Percentiles rank a stretch among this genome's conserved stretches.
These are phyloP conservation scores for Cephus pygmeus DNA, from an alignment of 2,888 invertebrate species.

Conservation along the genomic window DNA sequence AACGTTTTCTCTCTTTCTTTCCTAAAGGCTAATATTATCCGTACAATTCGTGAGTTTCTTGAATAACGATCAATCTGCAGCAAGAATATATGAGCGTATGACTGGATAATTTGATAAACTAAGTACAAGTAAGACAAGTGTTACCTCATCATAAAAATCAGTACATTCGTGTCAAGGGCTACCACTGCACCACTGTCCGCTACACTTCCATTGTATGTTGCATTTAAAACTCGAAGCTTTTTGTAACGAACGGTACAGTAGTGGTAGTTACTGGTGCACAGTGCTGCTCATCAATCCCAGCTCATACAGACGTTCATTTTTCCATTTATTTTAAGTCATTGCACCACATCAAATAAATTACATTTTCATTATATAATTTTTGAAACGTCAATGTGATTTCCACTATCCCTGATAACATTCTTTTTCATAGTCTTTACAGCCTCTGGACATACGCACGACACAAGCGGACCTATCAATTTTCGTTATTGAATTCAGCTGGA, in stretches of 20 bases:
- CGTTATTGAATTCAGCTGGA: neutral
- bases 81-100: conserved; percentile 65
- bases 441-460: neutral
- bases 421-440: neutral
- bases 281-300: conserved; percentile 63
- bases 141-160: conserved; percentile 66
- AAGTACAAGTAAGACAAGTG: conserved; percentile 68
- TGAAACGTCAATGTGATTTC: conserved; percentile 21
- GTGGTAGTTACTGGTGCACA: conserved; percentile 49
- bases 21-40: conserved; percentile 52
- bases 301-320: conserved; percentile 65
- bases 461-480: neutral
- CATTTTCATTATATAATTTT: conserved; percentile 65
- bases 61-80: conserved; percentile 55
- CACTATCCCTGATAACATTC: conserved; percentile 20
- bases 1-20: conserved; percentile 46
- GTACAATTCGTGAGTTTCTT: conserved; percentile 46
- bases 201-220: conserved; percentile 58
- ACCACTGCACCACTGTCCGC: conserved; percentile 49
- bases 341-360: conserved; percentile 68
- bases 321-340: conserved; percentile 67
- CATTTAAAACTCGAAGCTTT: conserved; percentile 49
- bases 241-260: conserved; percentile 40
- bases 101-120: conserved; percentile 67
- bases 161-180: conserved; percentile 53